These are phyloP conservation scores for Chaenocephalus aceratus DNA, from an alignment of 2,113 vertebrate species.

Conservation along the genomic window DNA sequence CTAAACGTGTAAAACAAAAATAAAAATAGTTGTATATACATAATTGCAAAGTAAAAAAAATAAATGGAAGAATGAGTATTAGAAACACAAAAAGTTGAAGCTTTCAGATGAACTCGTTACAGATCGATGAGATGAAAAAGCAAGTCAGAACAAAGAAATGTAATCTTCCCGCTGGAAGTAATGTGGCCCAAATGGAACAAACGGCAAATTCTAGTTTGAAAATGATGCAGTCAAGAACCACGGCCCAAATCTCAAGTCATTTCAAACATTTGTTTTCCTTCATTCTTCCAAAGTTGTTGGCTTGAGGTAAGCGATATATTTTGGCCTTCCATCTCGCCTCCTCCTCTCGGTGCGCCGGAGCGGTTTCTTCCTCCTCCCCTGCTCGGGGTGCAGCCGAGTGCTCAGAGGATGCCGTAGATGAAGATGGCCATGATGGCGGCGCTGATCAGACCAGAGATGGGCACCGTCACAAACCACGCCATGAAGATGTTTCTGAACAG, in stretches of 20 bases:
- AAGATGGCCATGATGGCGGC: slow-evolving; percentile 96
- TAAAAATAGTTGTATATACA: slow-evolving; percentile 72
- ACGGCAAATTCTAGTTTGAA: slow-evolving; percentile 61
- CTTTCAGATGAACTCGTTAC: slow-evolving; percentile 64
- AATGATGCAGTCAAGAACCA: slow-evolving; percentile 71
- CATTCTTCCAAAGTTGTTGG: slow-evolving; percentile 54
- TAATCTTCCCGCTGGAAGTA: slow-evolving; percentile 48
- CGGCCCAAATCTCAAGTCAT: slow-evolving; percentile 57
- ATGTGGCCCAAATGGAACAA: slow-evolving; percentile 52
- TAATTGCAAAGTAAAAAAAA: slow-evolving; percentile 67
- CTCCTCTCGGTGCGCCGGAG: slow-evolving; percentile 36
- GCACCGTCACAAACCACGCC: slow-evolving; percentile 98
- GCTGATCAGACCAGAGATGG: slow-evolving; percentile 95
- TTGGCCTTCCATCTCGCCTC: slow-evolving; percentile 53
- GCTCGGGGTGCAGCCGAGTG: slow-evolving; percentile 1
- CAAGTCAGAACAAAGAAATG: slow-evolving; percentile 62
- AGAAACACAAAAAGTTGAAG: slow-evolving; percentile 38
- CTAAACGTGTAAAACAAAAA: slow-evolving; percentile 58
- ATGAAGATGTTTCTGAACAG: slow-evolving; percentile 98
- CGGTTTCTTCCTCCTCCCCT: slow-evolving; percentile 39
- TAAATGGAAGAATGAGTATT: slow-evolving; percentile 39
- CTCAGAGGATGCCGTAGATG: slow-evolving; percentile 77
- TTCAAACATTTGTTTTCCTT: slow-evolving; percentile 19
- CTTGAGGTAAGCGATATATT: slow-evolving; percentile 68
- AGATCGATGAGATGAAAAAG: slow-evolving; percentile 71